Conservation (phyloP, 2,888 invertebrate species). For the Pristionchus maxplancki region DNA sequence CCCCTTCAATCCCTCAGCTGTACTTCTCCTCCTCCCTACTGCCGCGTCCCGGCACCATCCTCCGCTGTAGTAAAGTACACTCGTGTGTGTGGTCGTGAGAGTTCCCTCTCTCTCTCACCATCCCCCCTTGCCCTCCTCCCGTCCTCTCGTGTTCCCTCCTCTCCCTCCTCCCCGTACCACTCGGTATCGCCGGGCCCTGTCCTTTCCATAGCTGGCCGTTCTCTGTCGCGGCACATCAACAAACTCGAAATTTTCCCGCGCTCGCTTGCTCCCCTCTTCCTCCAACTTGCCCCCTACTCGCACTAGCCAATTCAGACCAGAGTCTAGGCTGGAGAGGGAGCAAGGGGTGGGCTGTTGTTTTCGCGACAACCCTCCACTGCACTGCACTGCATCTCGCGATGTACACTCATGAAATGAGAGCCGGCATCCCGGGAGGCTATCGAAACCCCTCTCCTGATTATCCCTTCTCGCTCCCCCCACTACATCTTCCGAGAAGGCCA, state of each 20-base stretch:
- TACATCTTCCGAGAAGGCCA: background rate
- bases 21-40: background rate
- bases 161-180: background rate
- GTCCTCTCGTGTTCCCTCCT: background rate
- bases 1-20: background rate
- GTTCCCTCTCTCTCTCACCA: constrained; percentile 4
- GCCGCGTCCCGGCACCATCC: background rate
- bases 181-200: background rate
- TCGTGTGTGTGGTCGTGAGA: background rate
- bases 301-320: background rate
- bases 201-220: background rate
- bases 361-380: background rate
- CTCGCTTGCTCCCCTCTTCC: background rate
- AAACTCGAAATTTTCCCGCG: constrained; percentile 6
- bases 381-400: too few relatives aligned
- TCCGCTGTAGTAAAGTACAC: constrained; percentile 29
- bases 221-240: background rate
- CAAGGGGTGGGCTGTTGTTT: background rate
- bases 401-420: background rate
- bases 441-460: background rate
- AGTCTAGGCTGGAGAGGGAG: background rate
- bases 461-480: background rate
- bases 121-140: background rate
- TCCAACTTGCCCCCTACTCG: too few relatives aligned
- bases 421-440: background rate